phyloP scores from a whole-genome alignment of 2,113 vertebrate genomes.

The Anser cygnoides region DNA sequence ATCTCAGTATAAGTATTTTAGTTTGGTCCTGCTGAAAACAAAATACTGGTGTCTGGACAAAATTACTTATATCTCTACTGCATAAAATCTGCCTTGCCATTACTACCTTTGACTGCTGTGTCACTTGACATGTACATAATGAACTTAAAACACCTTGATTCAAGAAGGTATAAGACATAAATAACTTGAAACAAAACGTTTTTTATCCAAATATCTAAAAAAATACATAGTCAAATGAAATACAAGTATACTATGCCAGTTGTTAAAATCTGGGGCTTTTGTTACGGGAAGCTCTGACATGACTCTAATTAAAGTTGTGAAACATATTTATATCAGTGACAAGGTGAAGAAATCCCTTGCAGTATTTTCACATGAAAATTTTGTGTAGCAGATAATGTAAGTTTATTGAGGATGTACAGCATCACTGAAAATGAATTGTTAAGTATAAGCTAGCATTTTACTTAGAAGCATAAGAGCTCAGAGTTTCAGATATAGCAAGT shows the following conservation, averaged over 20 bases:
- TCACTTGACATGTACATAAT: neutral
- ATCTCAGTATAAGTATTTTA: neutral
- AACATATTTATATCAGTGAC: neutral
- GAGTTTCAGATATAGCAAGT: neutral
- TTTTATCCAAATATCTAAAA: neutral
- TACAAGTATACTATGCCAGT: neutral
- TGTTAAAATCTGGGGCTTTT: neutral
- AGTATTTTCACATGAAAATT: neutral
- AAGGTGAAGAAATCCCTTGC: neutral
- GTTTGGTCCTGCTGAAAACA: neutral
- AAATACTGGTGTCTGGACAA: neutral
- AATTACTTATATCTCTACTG: neutral
- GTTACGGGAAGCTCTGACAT: neutral
- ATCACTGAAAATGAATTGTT: neutral
- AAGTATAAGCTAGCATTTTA: neutral
- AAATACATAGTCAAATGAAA: neutral
- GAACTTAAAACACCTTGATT: neutral
- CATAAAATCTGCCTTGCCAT: neutral
- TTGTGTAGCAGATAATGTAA: neutral
- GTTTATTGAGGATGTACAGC: neutral
- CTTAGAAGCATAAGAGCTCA: neutral
- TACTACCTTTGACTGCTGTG: neutral
- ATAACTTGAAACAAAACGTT: neutral
- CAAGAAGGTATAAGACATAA: neutral
- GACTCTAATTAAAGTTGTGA: neutral